Evolutionary conservation across 2,888 invertebrate species (phyloP).

Genomic region (Phyllotreta cruciferae): DNA sequence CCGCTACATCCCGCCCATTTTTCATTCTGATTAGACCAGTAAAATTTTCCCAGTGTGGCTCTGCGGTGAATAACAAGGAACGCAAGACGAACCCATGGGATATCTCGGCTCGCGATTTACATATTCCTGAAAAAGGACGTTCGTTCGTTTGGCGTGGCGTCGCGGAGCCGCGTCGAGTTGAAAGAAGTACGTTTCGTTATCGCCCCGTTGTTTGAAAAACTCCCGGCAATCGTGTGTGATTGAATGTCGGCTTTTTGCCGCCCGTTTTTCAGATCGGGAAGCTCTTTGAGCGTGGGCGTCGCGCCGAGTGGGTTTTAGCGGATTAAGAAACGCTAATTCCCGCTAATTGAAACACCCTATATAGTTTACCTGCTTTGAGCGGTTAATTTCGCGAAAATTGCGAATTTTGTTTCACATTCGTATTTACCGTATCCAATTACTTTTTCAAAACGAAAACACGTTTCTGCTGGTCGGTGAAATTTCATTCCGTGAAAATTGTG

Average conservation of each 20-base stretch:
- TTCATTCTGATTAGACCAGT: constrained; percentile 25
- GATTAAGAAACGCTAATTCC: no score
- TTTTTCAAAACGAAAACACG: no score
- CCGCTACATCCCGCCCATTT: constrained; percentile 19
- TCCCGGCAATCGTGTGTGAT: constrained; percentile 13
- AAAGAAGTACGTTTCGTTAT: constrained; percentile 13
- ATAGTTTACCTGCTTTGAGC: no score
- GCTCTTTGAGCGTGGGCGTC: not conserved
- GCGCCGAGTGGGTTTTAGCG: no score
- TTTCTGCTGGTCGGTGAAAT: no score
- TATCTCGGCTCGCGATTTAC: constrained; percentile 32
- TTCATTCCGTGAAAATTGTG: no score
- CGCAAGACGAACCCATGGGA: constrained; percentile 23
- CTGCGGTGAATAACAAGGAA: constrained; percentile 27
- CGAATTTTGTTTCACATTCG: no score
- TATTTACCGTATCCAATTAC: no score
- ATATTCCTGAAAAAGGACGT: constrained; percentile 27
- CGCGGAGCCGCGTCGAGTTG: constrained; percentile 20
- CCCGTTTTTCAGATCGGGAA: not conserved
- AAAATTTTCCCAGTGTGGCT: constrained; percentile 22
- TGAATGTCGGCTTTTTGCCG: constrained; percentile 2
- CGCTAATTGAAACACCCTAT: no score
- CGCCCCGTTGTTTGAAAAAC: constrained; percentile 15
- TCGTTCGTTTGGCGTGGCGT: constrained; percentile 23
- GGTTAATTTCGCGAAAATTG: no score